phyloP scores from a whole-genome alignment of 1,140 invertebrate species.

The Lethocerus indicus region DNA sequence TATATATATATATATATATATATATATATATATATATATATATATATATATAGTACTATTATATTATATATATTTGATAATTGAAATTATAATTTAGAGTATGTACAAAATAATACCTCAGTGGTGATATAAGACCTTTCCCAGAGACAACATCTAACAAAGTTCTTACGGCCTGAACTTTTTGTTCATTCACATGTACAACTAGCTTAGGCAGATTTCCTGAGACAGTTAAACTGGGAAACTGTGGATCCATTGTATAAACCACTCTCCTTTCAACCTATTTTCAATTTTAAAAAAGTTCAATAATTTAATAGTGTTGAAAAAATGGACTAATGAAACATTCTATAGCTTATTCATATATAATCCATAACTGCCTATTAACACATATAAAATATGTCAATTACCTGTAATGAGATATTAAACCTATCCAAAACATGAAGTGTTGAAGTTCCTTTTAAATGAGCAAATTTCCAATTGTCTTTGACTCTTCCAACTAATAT shows the following conservation, averaged over 20 bases:
- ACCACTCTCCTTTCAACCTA: slow-evolving; percentile 63
- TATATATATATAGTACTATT: background rate
- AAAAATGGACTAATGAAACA: no score
- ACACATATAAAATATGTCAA: no score
- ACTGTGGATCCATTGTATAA: slow-evolving; percentile 65
- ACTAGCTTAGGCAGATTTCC: slow-evolving; percentile 73
- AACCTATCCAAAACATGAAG: slow-evolving; percentile 82
- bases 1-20: background rate
- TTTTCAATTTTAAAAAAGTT: no score
- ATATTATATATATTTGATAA: background rate
- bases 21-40: background rate
- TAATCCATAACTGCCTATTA: no score
- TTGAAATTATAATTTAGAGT: background rate
- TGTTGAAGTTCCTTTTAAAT: slow-evolving; percentile 60
- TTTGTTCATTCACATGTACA: slow-evolving; percentile 78
- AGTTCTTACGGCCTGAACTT: slow-evolving; percentile 45
- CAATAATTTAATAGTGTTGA: no score
- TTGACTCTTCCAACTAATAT: slow-evolving; percentile 70
- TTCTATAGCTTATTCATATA: no score
- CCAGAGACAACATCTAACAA: slow-evolving; percentile 27
- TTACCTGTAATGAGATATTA: slow-evolving; percentile 66
- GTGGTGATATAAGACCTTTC: slow-evolving; percentile 28
- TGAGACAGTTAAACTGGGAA: slow-evolving; percentile 62
- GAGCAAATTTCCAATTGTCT: slow-evolving; percentile 79
- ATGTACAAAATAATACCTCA: slow-evolving; percentile 18